phyloP scores from a whole-genome alignment of 2,888 invertebrate species.

The Mesorhabditis belari region DNA sequence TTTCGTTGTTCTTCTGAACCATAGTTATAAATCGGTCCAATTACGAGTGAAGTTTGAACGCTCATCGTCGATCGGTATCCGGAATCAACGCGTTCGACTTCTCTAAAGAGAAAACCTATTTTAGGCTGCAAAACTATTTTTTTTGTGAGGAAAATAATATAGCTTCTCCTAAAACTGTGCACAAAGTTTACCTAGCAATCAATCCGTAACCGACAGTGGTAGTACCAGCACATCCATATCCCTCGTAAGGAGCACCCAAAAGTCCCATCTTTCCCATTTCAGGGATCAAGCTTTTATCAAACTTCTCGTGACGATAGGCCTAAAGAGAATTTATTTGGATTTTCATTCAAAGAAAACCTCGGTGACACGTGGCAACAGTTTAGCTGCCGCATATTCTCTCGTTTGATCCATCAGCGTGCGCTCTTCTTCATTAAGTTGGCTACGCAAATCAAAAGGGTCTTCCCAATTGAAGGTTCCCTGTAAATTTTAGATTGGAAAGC shows the following conservation, averaged over 20 bases:
- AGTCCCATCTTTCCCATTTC: constrained; percentile 87
- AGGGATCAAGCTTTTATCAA: constrained; percentile 77
- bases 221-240: constrained; percentile 82
- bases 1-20: constrained; percentile 68
- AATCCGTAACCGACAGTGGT: constrained; percentile 90
- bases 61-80: constrained; percentile 89
- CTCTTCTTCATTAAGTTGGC: constrained; percentile 83
- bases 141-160: background rate
- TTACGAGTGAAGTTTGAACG: constrained; percentile 92
- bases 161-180: constrained; percentile 70
- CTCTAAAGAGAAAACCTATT: constrained; percentile 15
- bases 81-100: constrained; percentile 51
- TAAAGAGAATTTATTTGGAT: background rate
- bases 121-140: background rate
- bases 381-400: constrained; percentile 68
- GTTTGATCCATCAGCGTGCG: constrained; percentile 79
- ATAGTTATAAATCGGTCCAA: constrained; percentile 84
- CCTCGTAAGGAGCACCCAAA: constrained; percentile 63
- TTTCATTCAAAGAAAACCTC: constrained; percentile 59
- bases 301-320: constrained; percentile 59
- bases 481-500: too few relatives aligned
- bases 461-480: constrained; percentile 36
- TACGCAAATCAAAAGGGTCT: constrained; percentile 47
- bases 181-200: constrained; percentile 69
- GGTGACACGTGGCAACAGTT: constrained; percentile 77